These are phyloP conservation scores for Pemphredon lugubris DNA, from an alignment of 2,888 invertebrate genomes.

Conservation along the genomic window DNA sequence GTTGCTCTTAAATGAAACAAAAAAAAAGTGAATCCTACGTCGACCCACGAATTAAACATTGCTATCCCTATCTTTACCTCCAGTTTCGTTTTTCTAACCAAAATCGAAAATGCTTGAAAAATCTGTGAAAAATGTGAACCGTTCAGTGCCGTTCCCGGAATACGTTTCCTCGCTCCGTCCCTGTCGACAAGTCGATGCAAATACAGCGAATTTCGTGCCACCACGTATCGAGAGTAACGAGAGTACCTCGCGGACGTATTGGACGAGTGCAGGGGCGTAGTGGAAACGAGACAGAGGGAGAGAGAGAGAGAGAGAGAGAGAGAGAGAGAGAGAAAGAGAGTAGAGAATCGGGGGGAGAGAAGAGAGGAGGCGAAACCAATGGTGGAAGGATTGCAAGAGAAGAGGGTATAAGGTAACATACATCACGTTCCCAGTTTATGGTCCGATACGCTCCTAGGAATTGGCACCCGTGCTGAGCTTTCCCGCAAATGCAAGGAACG, in stretches of 20 bases:
- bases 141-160: too few relatives aligned
- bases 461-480: slow-evolving; percentile 76
- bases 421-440: slow-evolving; percentile 77
- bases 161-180: too few relatives aligned
- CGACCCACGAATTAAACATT: too few relatives aligned
- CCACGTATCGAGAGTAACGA: slow-evolving; percentile 46
- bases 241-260: slow-evolving; percentile 23
- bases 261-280: slow-evolving; percentile 7
- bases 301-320: background rate
- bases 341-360: too few relatives aligned
- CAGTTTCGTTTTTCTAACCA: too few relatives aligned
- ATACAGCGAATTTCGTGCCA: slow-evolving; percentile 37
- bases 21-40: too few relatives aligned
- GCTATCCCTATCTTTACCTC: too few relatives aligned
- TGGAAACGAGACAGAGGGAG: background rate
- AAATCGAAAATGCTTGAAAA: too few relatives aligned
- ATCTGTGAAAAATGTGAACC: too few relatives aligned
- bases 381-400: slow-evolving; percentile 35
- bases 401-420: slow-evolving; percentile 62
- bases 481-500: slow-evolving; percentile 72
- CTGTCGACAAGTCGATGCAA: slow-evolving; percentile 26
- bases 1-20: too few relatives aligned
- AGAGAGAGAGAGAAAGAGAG: background rate
- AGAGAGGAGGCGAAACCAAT: slow-evolving; percentile 6
- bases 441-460: slow-evolving; percentile 76